phyloP scores from a whole-genome alignment of 2,888 invertebrate species.

The Bruchidius siliquastri region DNA sequence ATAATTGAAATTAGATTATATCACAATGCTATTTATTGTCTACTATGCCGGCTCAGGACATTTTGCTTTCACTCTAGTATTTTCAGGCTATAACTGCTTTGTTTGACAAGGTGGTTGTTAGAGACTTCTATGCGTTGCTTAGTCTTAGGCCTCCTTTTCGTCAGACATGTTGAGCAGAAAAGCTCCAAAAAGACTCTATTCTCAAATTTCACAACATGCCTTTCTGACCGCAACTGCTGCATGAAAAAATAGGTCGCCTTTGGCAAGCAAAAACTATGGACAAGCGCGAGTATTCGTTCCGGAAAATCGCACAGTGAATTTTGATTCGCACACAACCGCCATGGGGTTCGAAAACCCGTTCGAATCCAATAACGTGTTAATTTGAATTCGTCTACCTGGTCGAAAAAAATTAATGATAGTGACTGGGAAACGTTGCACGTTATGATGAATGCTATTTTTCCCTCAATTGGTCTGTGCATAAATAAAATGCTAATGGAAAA shows the following conservation, averaged over 20 bases:
- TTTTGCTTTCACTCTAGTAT: too few species aligned
- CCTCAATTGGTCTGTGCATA: background rate
- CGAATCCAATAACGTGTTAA: slow-evolving; percentile 26
- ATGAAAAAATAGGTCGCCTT: background rate
- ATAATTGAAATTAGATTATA: too few species aligned
- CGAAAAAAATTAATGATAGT: slow-evolving; percentile 23
- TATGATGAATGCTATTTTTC: background rate
- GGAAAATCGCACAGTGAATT: background rate
- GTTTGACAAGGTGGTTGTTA: too few species aligned
- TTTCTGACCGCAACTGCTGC: too few species aligned
- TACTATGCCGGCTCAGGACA: too few species aligned
- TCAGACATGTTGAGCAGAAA: too few species aligned
- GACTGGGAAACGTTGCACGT: slow-evolving; percentile 15
- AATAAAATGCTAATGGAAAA: background rate
- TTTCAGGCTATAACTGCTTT: too few species aligned
- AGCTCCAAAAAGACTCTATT: too few species aligned
- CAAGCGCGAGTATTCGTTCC: background rate
- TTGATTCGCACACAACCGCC: background rate
- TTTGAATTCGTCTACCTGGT: slow-evolving; percentile 23
- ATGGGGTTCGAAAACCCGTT: slow-evolving; percentile 1
- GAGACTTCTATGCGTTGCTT: too few species aligned
- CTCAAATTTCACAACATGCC: too few species aligned
- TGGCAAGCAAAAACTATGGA: background rate
- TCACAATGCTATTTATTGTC: too few species aligned
- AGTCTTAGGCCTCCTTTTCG: too few species aligned